Evolutionary conservation across 2,113 vertebrate species (phyloP), one percentile per base, ranked within the genome.

Genomic region (Salvelinus fontinalis): DNA sequence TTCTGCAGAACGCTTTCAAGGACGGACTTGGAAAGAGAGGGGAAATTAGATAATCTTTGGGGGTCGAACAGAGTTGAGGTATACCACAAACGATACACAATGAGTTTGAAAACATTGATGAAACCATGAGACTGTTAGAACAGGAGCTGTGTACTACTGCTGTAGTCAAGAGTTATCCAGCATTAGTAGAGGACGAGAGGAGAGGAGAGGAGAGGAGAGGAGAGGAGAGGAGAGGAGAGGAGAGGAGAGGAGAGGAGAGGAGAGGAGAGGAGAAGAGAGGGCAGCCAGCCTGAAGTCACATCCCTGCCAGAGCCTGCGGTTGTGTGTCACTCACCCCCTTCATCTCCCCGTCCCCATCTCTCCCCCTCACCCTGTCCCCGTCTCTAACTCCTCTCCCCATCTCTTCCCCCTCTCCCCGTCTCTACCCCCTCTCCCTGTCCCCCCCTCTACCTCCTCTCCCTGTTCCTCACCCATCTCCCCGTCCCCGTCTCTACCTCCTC

Each of bases 31-130:
- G 60, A 64, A 64, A n/a, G 60, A 22, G 51, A 74, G 57, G 81
- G 79, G 72, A 86, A 78, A 90, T 91, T 91, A 90, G 89, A 81
- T 90, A 59, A 70, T 87, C 86, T 87, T 74, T 27, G 59, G 4
- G 85, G 86, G 86, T 89, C 90, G 89, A 87, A 89, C 87, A 86
- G 51, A 89, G 84, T 81, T 74, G 80, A 67, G 83, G 82, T 79
- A 27, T 57, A 39, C 79, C 84, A 1, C 88, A 18, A 62, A 62
- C 3, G 7, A 62, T 11, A 87, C 87, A 89, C 51, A 83, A 89
- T 85, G 64, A 29, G 60, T 24, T 12, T 66, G 64, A 66, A 29
- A 66, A 12, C 64, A 66, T 7, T 5, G 20, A 62, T 20, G 18
- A 62, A 20, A 44, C 39, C 39, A 44, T 44, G 39, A 44, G 39